Percentiles rank a stretch among this genome's conserved stretches.
These are phyloP conservation scores for Ia io DNA, from an alignment of 2,113 vertebrate species.

Conservation along the genomic window DNA sequence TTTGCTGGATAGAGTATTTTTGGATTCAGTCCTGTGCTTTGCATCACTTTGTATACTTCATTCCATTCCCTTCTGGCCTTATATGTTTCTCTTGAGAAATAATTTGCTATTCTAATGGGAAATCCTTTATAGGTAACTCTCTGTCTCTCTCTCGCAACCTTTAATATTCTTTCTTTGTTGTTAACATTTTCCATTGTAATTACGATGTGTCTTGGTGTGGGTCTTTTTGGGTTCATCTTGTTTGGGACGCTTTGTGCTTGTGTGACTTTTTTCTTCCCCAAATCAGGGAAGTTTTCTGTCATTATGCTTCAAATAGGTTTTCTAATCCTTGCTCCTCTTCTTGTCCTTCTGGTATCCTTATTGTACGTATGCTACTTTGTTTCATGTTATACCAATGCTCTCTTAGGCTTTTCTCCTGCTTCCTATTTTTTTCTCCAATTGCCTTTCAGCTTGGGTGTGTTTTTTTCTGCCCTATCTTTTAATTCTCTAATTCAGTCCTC, in stretches of 20 bases:
- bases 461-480: too few species aligned
- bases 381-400: not conserved
- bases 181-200: not conserved
- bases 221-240: not conserved
- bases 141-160: not conserved
- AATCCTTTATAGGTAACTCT: not conserved
- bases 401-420: too few species aligned
- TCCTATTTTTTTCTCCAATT: too few species aligned
- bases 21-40: not conserved
- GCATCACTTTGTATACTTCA: not conserved
- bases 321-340: not conserved
- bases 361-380: not conserved
- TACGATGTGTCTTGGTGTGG: not conserved
- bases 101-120: not conserved
- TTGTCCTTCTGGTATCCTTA: not conserved
- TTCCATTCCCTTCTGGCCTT: not conserved
- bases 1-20: not conserved
- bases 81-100: not conserved
- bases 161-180: not conserved
- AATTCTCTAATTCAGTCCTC: too few species aligned
- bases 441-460: too few species aligned
- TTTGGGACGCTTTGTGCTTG: not conserved
- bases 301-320: not conserved
- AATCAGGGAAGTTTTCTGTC: not conserved
- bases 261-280: not conserved